phyloP scores from a whole-genome alignment of 2,113 vertebrate species.

The Platichthys stellatus region DNA sequence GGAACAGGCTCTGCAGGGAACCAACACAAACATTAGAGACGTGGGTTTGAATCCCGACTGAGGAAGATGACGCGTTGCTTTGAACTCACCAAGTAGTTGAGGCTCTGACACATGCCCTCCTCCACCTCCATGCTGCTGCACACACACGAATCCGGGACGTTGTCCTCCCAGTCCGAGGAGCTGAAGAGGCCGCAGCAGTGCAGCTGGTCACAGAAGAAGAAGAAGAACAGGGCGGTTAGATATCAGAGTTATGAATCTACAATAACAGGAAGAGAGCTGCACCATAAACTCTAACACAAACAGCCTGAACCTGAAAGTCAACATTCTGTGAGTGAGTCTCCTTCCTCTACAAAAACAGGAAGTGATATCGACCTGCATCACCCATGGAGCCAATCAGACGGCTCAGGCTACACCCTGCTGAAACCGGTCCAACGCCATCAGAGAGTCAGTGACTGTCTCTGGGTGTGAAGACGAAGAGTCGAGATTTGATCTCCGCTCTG shows the following conservation, averaged over 20 bases:
- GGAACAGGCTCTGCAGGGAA: accelerated
- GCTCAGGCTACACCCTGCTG: neutral
- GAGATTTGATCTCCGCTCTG: too few species aligned
- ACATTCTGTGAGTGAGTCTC: neutral
- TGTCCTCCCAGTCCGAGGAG: constrained; percentile 46
- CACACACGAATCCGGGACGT: constrained; percentile 39
- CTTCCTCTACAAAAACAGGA: neutral
- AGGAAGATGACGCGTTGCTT: neutral
- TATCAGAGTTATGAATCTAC: too few species aligned
- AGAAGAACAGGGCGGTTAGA: neutral
- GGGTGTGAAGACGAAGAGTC: too few species aligned
- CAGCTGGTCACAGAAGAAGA: constrained; percentile 28
- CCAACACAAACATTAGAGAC: neutral
- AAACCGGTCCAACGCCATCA: neutral
- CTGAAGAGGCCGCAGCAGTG: constrained; percentile 72
- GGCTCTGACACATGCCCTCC: neutral
- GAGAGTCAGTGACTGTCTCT: too few species aligned
- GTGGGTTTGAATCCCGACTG: neutral
- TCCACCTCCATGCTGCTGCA: neutral
- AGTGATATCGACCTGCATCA: neutral
- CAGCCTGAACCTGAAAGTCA: too few species aligned
- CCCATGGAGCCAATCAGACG: constrained; percentile 9
- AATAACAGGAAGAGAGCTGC: too few species aligned
- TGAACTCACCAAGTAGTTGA: constrained; percentile 13
- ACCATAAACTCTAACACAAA: too few species aligned